Percentiles rank a stretch among this genome's conserved stretches.
Conservation (phyloP, 1,140 invertebrate species). For the Latrodectus geometricus region DNA sequence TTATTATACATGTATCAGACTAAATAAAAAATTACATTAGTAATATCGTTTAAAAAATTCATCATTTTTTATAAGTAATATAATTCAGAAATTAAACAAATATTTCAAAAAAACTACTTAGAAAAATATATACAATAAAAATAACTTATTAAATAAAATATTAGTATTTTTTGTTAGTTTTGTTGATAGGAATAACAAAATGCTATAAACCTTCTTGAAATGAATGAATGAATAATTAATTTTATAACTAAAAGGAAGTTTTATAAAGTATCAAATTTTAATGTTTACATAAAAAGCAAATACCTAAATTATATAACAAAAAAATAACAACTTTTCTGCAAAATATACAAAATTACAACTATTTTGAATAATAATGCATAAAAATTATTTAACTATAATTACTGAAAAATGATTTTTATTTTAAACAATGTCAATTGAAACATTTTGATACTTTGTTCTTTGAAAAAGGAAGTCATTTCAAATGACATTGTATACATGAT, state of each 20-base stretch:
- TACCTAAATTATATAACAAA: background rate
- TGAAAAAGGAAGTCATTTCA: no score
- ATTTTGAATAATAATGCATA: background rate
- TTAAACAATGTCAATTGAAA: background rate
- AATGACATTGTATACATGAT: no score
- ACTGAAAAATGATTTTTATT: background rate
- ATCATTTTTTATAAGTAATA: background rate
- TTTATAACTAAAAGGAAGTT: no score
- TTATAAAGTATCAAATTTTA: no score
- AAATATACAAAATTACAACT: background rate
- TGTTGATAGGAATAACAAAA: no score
- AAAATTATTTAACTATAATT: constrained; percentile 13
- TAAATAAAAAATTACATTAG: constrained; percentile 68
- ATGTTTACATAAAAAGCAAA: no score
- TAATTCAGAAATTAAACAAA: background rate
- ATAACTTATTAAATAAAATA: no score
- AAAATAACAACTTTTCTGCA: background rate
- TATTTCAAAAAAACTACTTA: background rate
- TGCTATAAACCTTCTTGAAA: no score
- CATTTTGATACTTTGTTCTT: background rate
- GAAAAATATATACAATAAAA: no score
- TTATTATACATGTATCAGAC: constrained; percentile 91
- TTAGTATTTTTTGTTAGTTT: no score
- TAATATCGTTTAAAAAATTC: background rate
- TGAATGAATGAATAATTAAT: no score